Evolutionary conservation across 1,140 invertebrate species (phyloP).

Genomic region (Pseudomyrmex concolor): DNA sequence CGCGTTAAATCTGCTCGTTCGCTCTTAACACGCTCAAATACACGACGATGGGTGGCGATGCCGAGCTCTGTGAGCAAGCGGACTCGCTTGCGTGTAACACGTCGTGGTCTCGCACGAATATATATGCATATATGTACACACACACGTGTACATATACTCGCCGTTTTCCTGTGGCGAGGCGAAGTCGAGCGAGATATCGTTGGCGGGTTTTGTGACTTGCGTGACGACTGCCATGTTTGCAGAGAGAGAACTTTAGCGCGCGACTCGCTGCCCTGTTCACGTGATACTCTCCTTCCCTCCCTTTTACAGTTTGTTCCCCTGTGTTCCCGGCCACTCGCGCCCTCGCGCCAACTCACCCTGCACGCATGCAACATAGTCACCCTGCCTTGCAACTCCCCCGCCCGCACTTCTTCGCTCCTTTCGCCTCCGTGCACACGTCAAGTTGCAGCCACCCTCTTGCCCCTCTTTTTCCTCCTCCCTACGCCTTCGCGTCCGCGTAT

Average conservation of each 20-base stretch:
- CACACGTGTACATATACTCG: not conserved
- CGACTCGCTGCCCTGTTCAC: conserved; percentile 47
- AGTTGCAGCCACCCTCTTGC: conserved; percentile 27
- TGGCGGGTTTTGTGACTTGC: conserved; percentile 77
- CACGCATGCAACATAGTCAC: conserved; percentile 48
- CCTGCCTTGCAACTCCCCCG: not conserved
- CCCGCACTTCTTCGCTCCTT: conserved; percentile 1
- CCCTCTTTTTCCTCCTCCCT: not conserved
- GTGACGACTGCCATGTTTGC: conserved; percentile 84
- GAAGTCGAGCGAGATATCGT: conserved; percentile 78
- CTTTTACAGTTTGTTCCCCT: not conserved
- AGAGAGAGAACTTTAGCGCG: conserved; percentile 72
- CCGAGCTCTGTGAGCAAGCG: conserved; percentile 3
- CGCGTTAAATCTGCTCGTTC: conserved; percentile 35
- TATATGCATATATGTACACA: not conserved
- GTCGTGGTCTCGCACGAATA: conserved; percentile 1
- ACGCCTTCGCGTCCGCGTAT: conserved; percentile 60
- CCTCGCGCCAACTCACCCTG: conserved; percentile 43
- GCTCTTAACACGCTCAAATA: conserved; percentile 42
- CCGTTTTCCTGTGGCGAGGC: conserved; percentile 63
- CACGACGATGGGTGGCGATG: conserved; percentile 16
- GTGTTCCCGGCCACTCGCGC: conserved; percentile 58
- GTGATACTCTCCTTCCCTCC: conserved; percentile 3
- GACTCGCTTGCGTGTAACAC: conserved; percentile 39
- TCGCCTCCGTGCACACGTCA: conserved; percentile 33